phyloP scores from a whole-genome alignment of 1,140 invertebrate genomes.

The Chelonus insularis region DNA sequence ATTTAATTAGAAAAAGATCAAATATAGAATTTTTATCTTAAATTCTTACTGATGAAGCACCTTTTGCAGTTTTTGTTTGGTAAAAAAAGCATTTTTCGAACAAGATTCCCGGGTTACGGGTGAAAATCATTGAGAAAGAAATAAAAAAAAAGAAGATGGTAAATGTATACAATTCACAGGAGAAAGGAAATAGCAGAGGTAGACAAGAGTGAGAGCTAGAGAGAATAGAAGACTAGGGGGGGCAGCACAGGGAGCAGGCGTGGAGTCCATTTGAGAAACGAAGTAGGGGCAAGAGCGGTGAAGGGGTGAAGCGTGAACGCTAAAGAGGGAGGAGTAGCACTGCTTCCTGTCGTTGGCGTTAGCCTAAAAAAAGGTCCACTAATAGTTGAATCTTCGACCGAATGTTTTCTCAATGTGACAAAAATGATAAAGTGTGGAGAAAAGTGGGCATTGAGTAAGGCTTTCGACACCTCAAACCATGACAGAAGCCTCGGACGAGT shows the following conservation, averaged over 20 bases:
- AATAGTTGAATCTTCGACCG: constrained; percentile 33
- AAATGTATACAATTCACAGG: no score
- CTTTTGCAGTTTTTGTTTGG: no score
- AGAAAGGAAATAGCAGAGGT: background rate
- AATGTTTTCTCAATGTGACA: constrained; percentile 59
- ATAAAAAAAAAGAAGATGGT: no score
- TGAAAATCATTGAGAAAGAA: no score
- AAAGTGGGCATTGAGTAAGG: constrained; percentile 57
- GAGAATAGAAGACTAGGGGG: background rate
- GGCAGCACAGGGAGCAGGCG: background rate
- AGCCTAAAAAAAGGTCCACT: constrained; percentile 31
- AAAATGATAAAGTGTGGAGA: constrained; percentile 59
- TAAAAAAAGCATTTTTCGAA: background rate
- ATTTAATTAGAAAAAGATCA: no score
- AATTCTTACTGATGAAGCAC: no score
- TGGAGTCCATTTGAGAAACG: background rate
- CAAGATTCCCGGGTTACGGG: constrained; percentile 3
- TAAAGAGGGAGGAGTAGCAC: constrained; percentile 24
- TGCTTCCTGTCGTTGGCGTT: constrained; percentile 35
- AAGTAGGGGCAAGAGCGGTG: constrained; percentile 3
- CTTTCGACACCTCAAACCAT: constrained; percentile 55
- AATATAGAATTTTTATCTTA: no score
- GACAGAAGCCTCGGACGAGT: constrained; percentile 62
- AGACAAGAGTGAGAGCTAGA: background rate
- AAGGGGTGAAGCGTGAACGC: constrained; percentile 22